A percentile compares a stretch with the other conserved stretches of the same genome.
Conservation (phyloP, 1,140 invertebrate species). For the Adelges cooleyi region DNA sequence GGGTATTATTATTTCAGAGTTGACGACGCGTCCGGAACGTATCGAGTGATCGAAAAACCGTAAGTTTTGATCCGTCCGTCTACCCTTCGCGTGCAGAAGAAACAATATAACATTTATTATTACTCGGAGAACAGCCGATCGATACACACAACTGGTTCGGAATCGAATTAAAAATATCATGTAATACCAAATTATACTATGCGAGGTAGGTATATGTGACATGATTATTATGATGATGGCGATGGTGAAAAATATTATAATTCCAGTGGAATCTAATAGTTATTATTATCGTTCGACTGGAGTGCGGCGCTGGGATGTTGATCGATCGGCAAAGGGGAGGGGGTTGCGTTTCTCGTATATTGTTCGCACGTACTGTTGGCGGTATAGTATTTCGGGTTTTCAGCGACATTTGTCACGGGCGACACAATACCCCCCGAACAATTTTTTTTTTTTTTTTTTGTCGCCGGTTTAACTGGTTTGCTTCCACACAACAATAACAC, state of each 20-base stretch:
- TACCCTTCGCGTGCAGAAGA: neutral
- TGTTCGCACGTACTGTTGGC: conserved; percentile 8
- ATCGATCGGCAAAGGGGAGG: conserved; percentile 7
- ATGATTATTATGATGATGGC: neutral
- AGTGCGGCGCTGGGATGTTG: neutral
- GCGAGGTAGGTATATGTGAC: neutral
- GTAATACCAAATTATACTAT: neutral
- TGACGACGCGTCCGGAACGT: conserved; percentile 9
- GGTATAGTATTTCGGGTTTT: conserved; percentile 27
- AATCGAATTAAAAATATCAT: neutral
- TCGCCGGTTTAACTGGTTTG: conserved; percentile 28
- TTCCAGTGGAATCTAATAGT: conserved; percentile 5
- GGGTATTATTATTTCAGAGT: neutral
- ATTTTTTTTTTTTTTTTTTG: neutral
- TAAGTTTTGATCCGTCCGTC: neutral
- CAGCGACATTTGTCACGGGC: conserved; percentile 24
- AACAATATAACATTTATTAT: neutral
- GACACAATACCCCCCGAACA: neutral
- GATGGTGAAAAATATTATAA: too few species aligned
- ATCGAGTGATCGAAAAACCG: conserved; percentile 4
- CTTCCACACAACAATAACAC: conserved; percentile 7
- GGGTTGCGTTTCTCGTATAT: neutral
- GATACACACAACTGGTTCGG: neutral
- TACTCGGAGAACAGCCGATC: neutral
- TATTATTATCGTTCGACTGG: neutral